Conservation (phyloP, 2,888 invertebrate species). For the Lepidonotus clava region DNA sequence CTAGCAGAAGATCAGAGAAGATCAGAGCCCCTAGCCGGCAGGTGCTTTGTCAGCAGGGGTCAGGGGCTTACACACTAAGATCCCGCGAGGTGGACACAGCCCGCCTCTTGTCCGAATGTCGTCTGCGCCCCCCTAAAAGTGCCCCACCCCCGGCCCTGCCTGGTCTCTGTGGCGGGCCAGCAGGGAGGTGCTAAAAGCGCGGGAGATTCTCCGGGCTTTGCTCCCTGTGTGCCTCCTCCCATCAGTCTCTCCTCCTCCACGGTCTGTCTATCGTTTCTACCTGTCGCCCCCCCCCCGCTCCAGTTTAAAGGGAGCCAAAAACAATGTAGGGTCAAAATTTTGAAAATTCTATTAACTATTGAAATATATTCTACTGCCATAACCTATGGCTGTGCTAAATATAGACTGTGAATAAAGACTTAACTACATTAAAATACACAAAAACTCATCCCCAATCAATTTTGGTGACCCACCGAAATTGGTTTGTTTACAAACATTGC, state of each 20-base stretch:
- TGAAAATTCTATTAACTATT: too few species aligned
- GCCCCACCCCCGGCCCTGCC: constrained; percentile 19
- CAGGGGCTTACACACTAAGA: constrained; percentile 42
- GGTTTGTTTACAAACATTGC: too few species aligned
- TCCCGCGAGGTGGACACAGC: constrained; percentile 21
- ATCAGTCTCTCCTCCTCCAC: not conserved
- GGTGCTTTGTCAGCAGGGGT: constrained; percentile 45
- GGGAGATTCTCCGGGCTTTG: not conserved
- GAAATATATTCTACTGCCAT: too few species aligned
- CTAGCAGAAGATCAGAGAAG: constrained; percentile 46
- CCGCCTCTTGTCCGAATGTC: constrained; percentile 31
- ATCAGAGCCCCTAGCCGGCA: constrained; percentile 6
- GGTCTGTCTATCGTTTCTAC: not conserved
- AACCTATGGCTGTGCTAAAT: too few species aligned
- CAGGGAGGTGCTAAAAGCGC: constrained; percentile 7
- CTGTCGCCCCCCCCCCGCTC: not conserved
- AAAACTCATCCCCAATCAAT: too few species aligned
- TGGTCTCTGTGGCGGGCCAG: not conserved
- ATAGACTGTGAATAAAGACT: too few species aligned
- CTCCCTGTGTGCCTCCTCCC: not conserved
- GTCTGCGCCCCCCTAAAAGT: constrained; percentile 16
- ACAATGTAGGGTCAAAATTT: too few species aligned
- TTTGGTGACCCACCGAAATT: too few species aligned
- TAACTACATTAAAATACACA: too few species aligned
- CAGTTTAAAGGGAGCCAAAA: too few species aligned